Evolutionary conservation across 1,140 invertebrate genomes (phyloP).

Genomic region (Forficula auricularia): DNA sequence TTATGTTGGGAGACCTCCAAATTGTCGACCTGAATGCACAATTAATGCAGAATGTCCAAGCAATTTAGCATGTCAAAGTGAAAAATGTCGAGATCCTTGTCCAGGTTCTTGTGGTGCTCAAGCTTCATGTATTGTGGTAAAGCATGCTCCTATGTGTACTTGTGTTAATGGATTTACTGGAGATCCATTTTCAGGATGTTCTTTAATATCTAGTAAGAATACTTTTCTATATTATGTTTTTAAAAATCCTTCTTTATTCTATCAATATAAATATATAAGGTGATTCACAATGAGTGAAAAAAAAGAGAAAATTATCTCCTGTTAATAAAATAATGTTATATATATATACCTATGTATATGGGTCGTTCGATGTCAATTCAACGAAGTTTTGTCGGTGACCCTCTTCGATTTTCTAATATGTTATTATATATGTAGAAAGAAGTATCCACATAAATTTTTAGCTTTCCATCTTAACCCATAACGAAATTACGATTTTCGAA

Average conservation of each 20-base stretch:
- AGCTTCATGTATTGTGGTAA: slow-evolving; percentile 34
- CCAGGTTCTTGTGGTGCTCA: slow-evolving; percentile 55
- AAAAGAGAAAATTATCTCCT: too few species aligned
- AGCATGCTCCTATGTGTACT: slow-evolving; percentile 18
- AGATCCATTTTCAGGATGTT: slow-evolving; percentile 22
- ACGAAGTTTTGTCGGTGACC: too few species aligned
- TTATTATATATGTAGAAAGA: too few species aligned
- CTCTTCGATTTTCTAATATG: too few species aligned
- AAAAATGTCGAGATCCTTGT: slow-evolving; percentile 60
- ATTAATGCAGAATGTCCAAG: slow-evolving; percentile 54
- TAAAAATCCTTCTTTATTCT: slow-evolving; percentile 2
- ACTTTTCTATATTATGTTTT: slow-evolving; percentile 3
- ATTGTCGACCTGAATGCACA: slow-evolving; percentile 60
- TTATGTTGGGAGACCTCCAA: slow-evolving; percentile 54
- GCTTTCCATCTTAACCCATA: too few species aligned
- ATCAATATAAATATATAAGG: not conserved
- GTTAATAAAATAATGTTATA: too few species aligned
- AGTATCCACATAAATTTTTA: too few species aligned
- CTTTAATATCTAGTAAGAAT: slow-evolving; percentile 24
- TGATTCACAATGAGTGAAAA: too few species aligned
- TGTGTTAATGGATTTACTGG: slow-evolving; percentile 24
- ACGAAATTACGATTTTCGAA: too few species aligned
- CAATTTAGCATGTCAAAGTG: slow-evolving; percentile 52
- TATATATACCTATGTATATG: too few species aligned
- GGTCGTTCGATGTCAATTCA: too few species aligned